Conservation (phyloP, 2,888 invertebrate genomes). For the Drosophila suboccidentalis region DNA sequence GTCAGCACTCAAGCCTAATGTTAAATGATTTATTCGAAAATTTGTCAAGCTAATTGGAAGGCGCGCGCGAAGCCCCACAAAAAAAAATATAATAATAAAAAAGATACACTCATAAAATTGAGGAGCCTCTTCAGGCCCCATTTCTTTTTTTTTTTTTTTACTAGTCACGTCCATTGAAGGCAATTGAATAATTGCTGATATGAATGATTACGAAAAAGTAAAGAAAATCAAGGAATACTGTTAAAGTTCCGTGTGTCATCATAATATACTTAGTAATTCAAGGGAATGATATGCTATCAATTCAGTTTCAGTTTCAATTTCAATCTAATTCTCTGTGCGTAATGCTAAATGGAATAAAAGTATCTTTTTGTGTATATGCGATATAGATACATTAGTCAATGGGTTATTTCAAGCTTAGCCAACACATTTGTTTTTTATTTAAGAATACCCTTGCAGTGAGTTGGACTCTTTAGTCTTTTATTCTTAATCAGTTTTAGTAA, state of each 20-base stretch:
- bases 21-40: slow-evolving; percentile 69
- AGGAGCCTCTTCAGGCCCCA: neutral
- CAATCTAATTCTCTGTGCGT: slow-evolving; percentile 28
- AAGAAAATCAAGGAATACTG: slow-evolving; percentile 9
- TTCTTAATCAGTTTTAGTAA: neutral
- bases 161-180: slow-evolving; percentile 5
- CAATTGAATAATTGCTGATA: slow-evolving; percentile 39
- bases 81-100: neutral
- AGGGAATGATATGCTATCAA: slow-evolving; percentile 20
- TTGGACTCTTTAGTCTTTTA: slow-evolving; percentile 9
- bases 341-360: slow-evolving; percentile 35
- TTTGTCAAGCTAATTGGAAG: slow-evolving; percentile 65
- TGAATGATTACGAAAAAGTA: neutral
- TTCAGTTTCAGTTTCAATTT: slow-evolving; percentile 4
- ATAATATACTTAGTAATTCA: slow-evolving; percentile 3
- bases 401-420: slow-evolving; percentile 27
- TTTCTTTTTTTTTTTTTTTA: neutral
- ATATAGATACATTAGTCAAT: slow-evolving; percentile 25
- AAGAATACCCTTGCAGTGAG: slow-evolving; percentile 17
- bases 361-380: slow-evolving; percentile 8
- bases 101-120: neutral
- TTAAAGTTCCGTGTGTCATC: slow-evolving; percentile 24
- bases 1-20: slow-evolving; percentile 56
- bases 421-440: slow-evolving; percentile 7
- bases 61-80: slow-evolving; percentile 54